Conservation (phyloP, 1,140 invertebrate genomes). For the Neodiprion fabricii region DNA sequence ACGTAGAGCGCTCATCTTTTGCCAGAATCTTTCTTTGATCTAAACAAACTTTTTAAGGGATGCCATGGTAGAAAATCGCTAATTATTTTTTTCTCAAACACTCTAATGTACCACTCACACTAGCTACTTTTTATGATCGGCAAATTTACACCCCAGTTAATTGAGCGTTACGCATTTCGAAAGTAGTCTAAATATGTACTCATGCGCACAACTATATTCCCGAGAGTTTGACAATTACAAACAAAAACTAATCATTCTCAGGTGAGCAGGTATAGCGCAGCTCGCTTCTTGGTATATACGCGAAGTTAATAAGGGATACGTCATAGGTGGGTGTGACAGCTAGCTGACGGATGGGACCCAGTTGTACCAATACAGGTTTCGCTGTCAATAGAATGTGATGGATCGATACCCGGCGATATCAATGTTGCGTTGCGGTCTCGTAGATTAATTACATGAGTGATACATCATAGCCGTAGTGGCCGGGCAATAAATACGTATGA, state of each 20-base stretch:
- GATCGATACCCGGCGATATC: constrained; percentile 1
- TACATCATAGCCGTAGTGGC: not conserved
- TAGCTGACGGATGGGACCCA: constrained; percentile 3
- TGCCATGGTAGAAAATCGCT: too few relatives aligned
- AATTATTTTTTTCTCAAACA: too few relatives aligned
- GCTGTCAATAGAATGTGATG: constrained; percentile 3
- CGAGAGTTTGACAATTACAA: not conserved
- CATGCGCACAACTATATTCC: not conserved
- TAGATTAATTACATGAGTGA: not conserved
- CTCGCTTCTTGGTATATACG: not conserved
- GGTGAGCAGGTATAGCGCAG: not conserved
- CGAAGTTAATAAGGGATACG: constrained; percentile 5
- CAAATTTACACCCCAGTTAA: too few relatives aligned
- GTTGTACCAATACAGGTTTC: not conserved
- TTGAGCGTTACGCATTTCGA: too few relatives aligned
- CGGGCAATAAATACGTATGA: not conserved
- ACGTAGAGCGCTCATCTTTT: too few relatives aligned
- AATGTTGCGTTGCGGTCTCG: too few relatives aligned
- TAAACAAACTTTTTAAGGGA: too few relatives aligned
- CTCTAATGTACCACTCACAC: too few relatives aligned
- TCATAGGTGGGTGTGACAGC: not conserved
- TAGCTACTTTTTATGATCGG: too few relatives aligned
- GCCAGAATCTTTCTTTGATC: too few relatives aligned
- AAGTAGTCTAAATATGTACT: too few relatives aligned
- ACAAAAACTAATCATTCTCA: not conserved